Conservation (phyloP, 1,140 invertebrate species). For the Dinoponera quadriceps region DNA sequence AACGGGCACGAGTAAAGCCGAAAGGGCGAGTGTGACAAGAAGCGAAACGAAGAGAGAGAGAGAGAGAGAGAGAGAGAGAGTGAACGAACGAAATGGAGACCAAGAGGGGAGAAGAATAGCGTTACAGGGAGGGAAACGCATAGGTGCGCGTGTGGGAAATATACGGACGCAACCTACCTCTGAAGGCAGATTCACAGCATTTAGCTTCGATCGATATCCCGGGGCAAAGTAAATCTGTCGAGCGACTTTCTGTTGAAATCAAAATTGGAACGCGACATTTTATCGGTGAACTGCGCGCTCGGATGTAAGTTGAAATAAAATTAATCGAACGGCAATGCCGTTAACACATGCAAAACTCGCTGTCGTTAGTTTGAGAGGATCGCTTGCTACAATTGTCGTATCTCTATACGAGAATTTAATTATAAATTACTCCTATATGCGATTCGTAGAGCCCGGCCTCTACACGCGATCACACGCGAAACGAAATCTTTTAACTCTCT, state of each 20-base stretch:
- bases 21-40: conserved; percentile 35
- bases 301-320: too few relatives aligned
- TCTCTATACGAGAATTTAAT: background rate
- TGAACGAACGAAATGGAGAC: too few relatives aligned
- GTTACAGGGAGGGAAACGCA: background rate
- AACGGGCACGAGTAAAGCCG: conserved; percentile 66
- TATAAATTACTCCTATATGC: background rate
- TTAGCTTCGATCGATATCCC: conserved; percentile 2
- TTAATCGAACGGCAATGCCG: too few relatives aligned
- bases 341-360: too few relatives aligned
- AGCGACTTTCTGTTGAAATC: background rate
- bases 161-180: background rate
- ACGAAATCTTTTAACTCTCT: too few relatives aligned
- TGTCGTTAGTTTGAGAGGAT: too few relatives aligned
- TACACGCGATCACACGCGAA: too few relatives aligned
- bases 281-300: too few relatives aligned
- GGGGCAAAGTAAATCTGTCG: background rate
- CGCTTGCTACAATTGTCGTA: too few relatives aligned
- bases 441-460: too few relatives aligned
- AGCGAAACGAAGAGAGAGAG: conserved; percentile 22
- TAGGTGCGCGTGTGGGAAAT: background rate
- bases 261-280: too few relatives aligned
- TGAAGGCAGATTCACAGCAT: conserved; percentile 15
- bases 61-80: too few relatives aligned
- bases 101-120: background rate